Evolutionary conservation across 1,140 invertebrate species (phyloP), one percentile per base, ranked within the genome.

Genomic region (Drosophila micromelanica): DNA sequence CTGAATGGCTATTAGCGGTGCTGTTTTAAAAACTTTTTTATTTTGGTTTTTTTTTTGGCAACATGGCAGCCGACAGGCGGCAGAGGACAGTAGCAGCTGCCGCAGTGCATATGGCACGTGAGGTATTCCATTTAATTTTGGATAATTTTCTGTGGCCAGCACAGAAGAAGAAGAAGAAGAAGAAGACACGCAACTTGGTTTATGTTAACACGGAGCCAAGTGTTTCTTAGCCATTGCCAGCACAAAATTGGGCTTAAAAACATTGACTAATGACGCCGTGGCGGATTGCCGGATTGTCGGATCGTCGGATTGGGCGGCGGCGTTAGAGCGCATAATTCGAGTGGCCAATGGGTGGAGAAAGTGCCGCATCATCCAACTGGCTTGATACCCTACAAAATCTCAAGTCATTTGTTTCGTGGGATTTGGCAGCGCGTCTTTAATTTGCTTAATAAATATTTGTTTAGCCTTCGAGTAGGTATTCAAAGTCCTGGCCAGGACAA

Each of bases 401-500:
- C 82, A 52, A 87, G 82, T 86, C 82, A 86, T 86, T 86, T 86
- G 82, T 86, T 67, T 82, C 48, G 68, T 52, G 64, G 82, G 78
- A 82, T 86, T 89, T 89, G 75, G 60, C 60, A 64, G 61, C 67
- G 78, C 82, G 71, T 65, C 82, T 86, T 86, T 82, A 86, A 86
- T 86, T 82, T 86, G 82, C 78, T 82, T 82, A 87, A 87, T 79
- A 86, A 86, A 86, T 82, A 89, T 87, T 86, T 86, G 78, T 62
- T 78, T 73, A 82, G 55, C 35, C 42, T 32, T 57, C 9, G 27
- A 49, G 38, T 70, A 59, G 70, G 60, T 70, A 52, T 42, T 49
- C 55, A 43, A 64, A 48, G 63, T 13, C 59, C 17, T 6, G 48
- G 30, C 42, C 57, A 35, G 76, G 62, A 87, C 82, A 87, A 86